Conservation (phyloP, 2,888 invertebrate species). For the Drosophila ezoana region DNA sequence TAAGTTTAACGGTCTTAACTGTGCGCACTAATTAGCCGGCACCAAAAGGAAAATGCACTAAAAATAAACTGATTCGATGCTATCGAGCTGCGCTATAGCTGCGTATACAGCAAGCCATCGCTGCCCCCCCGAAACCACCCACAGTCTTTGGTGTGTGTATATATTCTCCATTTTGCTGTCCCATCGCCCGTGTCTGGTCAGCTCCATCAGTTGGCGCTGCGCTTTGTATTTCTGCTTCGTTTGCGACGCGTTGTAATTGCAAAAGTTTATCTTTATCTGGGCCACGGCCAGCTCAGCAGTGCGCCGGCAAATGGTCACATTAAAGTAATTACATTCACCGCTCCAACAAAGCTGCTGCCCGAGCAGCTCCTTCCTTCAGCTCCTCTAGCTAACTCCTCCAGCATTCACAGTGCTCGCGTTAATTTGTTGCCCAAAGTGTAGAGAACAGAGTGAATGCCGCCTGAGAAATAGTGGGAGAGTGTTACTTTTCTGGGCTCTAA, state of each 20-base stretch:
- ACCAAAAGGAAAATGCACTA: slow-evolving; percentile 59
- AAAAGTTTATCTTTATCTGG: slow-evolving; percentile 80
- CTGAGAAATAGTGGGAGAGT: not conserved
- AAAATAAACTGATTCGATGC: slow-evolving; percentile 75
- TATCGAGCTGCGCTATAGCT: slow-evolving; percentile 60
- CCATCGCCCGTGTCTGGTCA: slow-evolving; percentile 27
- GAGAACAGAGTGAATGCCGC: not conserved
- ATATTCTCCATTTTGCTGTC: slow-evolving; percentile 1
- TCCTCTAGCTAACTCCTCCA: not conserved
- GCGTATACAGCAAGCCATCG: too few relatives aligned
- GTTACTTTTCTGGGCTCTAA: slow-evolving; percentile 16
- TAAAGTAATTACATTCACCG: slow-evolving; percentile 63
- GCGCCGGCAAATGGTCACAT: slow-evolving; percentile 62
- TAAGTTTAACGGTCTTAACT: slow-evolving; percentile 35
- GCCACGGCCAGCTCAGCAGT: slow-evolving; percentile 57
- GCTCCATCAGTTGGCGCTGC: slow-evolving; percentile 30
- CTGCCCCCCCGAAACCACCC: not conserved
- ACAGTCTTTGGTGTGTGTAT: not conserved
- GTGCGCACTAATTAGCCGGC: slow-evolving; percentile 66
- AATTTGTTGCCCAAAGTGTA: slow-evolving; percentile 18
- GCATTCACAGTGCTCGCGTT: slow-evolving; percentile 17
- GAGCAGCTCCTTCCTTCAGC: slow-evolving; percentile 16
- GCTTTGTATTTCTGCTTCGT: slow-evolving; percentile 70
- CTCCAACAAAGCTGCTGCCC: slow-evolving; percentile 28
- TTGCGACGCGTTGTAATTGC: slow-evolving; percentile 75